Conservation (phyloP, 2,888 invertebrate species). For the Mayetiola destructor region DNA sequence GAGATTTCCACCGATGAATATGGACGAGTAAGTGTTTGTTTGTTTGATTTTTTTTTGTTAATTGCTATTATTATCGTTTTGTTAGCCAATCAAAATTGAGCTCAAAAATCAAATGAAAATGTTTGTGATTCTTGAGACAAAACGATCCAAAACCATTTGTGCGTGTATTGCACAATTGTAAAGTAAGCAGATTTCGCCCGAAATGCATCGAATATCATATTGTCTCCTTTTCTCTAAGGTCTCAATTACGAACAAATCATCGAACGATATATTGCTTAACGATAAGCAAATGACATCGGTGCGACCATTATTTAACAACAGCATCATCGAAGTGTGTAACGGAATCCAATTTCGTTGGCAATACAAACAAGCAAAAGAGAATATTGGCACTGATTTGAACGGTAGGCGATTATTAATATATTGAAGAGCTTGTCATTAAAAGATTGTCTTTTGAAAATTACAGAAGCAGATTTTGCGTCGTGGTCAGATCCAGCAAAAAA, state of each 20-base stretch:
- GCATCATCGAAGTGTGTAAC: not conserved
- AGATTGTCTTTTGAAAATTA: not conserved
- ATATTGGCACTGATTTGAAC: not conserved
- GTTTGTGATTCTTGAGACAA: not conserved
- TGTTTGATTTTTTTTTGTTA: not conserved
- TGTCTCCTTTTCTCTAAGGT: not conserved
- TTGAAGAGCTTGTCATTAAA: no score
- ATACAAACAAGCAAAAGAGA: not conserved
- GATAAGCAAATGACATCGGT: not conserved
- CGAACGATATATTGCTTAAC: conserved; percentile 1
- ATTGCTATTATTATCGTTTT: not conserved
- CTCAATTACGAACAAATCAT: not conserved
- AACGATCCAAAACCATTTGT: not conserved
- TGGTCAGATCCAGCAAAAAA: conserved; percentile 8
- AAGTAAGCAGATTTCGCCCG: not conserved
- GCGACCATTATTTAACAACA: not conserved
- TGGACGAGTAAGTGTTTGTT: conserved; percentile 30
- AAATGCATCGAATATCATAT: not conserved
- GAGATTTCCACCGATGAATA: conserved; percentile 31
- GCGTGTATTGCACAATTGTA: not conserved
- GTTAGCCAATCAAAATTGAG: not conserved
- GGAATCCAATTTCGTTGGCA: not conserved
- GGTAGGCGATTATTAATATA: no score
- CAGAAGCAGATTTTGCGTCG: not conserved
- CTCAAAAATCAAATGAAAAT: not conserved